Percentiles rank a stretch among this genome's conserved stretches.
Evolutionary conservation across 2,797 vertebrate species (phyloP).

Genomic region (Sebastes hopkinsi): DNA sequence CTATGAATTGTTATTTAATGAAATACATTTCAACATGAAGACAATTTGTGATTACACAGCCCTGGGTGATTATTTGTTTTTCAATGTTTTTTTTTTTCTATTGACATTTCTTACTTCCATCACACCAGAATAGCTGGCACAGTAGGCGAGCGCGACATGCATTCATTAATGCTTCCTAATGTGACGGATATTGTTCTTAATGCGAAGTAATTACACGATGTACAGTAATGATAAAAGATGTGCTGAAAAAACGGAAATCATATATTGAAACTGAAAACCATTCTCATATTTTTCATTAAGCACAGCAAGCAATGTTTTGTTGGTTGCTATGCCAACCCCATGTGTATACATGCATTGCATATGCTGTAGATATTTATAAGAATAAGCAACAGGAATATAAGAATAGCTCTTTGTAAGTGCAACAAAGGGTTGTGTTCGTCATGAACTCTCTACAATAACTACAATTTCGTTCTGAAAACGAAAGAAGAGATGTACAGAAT

Average conservation of each 20-base stretch:
- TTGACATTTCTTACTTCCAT: background rate
- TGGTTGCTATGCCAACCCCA: background rate
- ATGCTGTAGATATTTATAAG: background rate
- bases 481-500: background rate
- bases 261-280: background rate
- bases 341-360: background rate
- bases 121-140: background rate
- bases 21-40: background rate
- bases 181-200: background rate
- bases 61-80: background rate
- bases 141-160: background rate
- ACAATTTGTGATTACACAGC: background rate
- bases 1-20: background rate
- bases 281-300: background rate
- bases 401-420: background rate
- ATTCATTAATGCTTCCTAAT: background rate
- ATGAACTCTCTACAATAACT: background rate
- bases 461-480: background rate
- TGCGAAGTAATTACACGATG: background rate
- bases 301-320: background rate
- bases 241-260: background rate
- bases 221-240: slow-evolving; percentile 4
- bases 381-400: background rate
- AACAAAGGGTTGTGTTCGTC: background rate
- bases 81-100: background rate